Base-by-base conservation (phyloP, 2,113 vertebrate species). In the Probosciger aterrimus region DNA sequence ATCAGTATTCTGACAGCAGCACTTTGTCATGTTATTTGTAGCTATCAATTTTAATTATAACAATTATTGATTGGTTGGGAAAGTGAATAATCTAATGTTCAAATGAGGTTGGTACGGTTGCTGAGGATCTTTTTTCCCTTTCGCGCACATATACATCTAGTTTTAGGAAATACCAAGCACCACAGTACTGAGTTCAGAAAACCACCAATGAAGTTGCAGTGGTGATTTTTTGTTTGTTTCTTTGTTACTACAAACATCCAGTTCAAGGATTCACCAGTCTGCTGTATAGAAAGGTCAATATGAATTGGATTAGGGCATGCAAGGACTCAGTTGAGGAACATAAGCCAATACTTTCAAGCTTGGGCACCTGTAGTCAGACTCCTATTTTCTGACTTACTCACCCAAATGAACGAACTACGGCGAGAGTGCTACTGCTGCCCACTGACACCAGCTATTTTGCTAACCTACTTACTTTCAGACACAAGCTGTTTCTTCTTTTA, bases 11-110 rank as follows among this genome's bases (percentile, higher is more conserved):
- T 98, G 98, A 97, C 98, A 98, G 97, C 93, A 94, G 96, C 92
- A 95, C 91, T 98, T 96, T 95, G 96, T 98, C 98, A 98, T 97
- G 97, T 98, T 98, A 98, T 98, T 98, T 98, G 98, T 95, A 97
- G 97, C 98, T 98, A 98, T 98, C 98, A 98, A 98, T 98, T 98
- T 98, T 98, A 98, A 98, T 98, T 98, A 98, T 98, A 98, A 98
- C 98, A 98, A 98, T 98, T 98, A 98, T 98, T 97, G 98, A 98
- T 98, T 98, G 97, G 97, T 95, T 98, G 97, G 95, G 89, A 98
- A 98, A 98, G 98, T 98, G 98, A 98, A 98, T 98, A 98, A 98
- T 98, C 96, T 97, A 95, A 98, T 97, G 93, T 93, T 96, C 96
- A 95, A 95, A 97, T 92, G 94, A 97, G 55, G 59, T 76, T 95